A percentile compares a stretch with the other conserved stretches of the same genome.
These are phyloP conservation scores for Drosophila tanythrix DNA, from an alignment of 2,888 invertebrate genomes.

Conservation along the genomic window DNA sequence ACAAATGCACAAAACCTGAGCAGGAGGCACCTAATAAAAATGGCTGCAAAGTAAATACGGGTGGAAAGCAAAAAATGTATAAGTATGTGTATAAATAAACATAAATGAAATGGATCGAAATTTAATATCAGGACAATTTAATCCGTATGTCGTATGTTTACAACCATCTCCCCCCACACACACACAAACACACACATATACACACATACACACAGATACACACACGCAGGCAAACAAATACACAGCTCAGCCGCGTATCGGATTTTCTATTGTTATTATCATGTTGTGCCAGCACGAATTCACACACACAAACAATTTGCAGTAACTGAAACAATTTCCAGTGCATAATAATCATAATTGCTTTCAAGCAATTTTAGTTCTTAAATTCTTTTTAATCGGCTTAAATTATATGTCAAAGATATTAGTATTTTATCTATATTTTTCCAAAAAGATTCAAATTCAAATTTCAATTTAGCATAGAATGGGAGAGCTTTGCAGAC, in stretches of 20 bases:
- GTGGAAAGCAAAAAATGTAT: background rate
- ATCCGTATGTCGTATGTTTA: slow-evolving; percentile 44
- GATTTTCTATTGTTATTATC: background rate
- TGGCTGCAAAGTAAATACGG: slow-evolving; percentile 9
- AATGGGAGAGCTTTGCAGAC: background rate
- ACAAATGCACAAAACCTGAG: slow-evolving; percentile 11
- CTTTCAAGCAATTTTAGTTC: background rate
- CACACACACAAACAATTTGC: background rate
- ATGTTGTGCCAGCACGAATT: background rate
- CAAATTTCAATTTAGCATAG: background rate
- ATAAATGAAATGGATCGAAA: slow-evolving; percentile 51
- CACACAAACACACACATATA: background rate
- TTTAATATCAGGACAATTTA: slow-evolving; percentile 53
- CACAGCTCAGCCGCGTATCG: background rate
- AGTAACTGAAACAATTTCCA: background rate
- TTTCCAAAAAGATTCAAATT: background rate
- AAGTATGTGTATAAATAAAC: slow-evolving; percentile 25
- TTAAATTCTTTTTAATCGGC: background rate
- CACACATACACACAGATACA: background rate
- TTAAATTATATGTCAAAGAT: background rate
- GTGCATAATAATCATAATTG: background rate
- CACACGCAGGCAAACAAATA: background rate
- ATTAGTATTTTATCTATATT: background rate
- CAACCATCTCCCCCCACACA: slow-evolving; percentile 2
- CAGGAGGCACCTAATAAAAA: slow-evolving; percentile 12